Base-by-base conservation (phyloP, 1,140 invertebrate species). In the Drosophila kurseongensis region DNA sequence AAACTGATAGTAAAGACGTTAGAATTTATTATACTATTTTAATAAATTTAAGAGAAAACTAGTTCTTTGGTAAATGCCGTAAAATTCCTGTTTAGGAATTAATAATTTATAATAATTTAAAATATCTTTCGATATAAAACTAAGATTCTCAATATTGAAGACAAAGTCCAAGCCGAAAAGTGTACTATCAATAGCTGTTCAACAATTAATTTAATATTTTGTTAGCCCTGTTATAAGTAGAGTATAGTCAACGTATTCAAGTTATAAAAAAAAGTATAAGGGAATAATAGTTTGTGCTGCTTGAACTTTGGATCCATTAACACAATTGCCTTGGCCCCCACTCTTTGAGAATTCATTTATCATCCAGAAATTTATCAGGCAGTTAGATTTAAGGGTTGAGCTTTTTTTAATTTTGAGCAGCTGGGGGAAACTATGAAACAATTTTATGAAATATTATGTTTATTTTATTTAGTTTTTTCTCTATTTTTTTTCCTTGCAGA, bases 231-330 rank as follows among this genome's bases (percentile, higher is more conserved):
- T 12, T 10, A 8, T 5, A 40, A 40, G 10, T 47, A 18, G 18
- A 12, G 23, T 42, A 59, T 42, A 7, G 27, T 5, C 14, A 41
- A 9, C 60, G 14, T 35, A 27, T 35, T 35, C 7, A 41, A 42
- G 27, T 23, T 29, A 41, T 59, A 59, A 29, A 55, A 61, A 9
- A 61, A 61, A 61, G 23, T 45, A 23, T 23, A 27, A 9, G 42
- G 32, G 36, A 32, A 32, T 54, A 32, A 56, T 60, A 35, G 58
- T 54, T 42, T 23, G 52, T 23, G 40, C 38, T 48, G 29, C 27
- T 27, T 14, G 36, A 57, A 72, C 69, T 54, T 63, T 72, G 76
- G 41, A 75, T 86, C 82, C 81, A 86, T 86, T 86, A 81, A 80
- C 82, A 45, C 68, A 66, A 86, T 81, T 86, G 81, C 74, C 48